These are phyloP conservation scores for Mycalesis mineus DNA, from an alignment of 2,888 invertebrate species.

Conservation along the genomic window DNA sequence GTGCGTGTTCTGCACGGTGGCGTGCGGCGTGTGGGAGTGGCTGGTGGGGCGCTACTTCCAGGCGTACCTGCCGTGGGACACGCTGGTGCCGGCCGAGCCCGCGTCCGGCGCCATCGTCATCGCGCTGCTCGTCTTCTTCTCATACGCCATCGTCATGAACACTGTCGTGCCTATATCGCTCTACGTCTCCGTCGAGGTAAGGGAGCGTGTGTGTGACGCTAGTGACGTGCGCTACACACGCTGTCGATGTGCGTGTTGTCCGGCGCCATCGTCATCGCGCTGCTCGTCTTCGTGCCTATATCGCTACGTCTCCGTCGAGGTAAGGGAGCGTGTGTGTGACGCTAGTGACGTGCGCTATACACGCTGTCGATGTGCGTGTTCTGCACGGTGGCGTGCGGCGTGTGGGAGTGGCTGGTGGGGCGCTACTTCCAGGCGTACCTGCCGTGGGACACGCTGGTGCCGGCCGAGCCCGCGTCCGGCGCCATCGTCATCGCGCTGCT, in stretches of 20 bases:
- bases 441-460: constrained; percentile 96
- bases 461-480: constrained; percentile 88
- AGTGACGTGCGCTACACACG: constrained; percentile 85
- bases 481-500: constrained; percentile 96
- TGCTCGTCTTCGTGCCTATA: constrained; percentile 99
- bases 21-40: constrained; percentile 98
- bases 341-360: constrained; percentile 81
- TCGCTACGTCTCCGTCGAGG: constrained; percentile 98
- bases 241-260: too few species aligned
- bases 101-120: constrained; percentile 85
- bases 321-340: constrained; percentile 39
- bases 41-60: constrained; percentile 91
- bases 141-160: constrained; percentile 99
- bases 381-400: constrained; percentile 97
- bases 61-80: constrained; percentile 96
- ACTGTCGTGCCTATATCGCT: constrained; percentile 99
- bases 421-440: constrained; percentile 92
- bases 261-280: constrained; percentile 94
- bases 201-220: neutral
- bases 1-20: constrained; percentile 98
- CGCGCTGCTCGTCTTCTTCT: constrained; percentile 98
- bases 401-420: constrained; percentile 97
- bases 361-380: constrained; percentile 97
- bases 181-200: constrained; percentile 95
- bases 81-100: constrained; percentile 90